These are phyloP conservation scores for Cephus cinctus DNA, from an alignment of 1,140 invertebrate genomes.

Conservation along the genomic window DNA sequence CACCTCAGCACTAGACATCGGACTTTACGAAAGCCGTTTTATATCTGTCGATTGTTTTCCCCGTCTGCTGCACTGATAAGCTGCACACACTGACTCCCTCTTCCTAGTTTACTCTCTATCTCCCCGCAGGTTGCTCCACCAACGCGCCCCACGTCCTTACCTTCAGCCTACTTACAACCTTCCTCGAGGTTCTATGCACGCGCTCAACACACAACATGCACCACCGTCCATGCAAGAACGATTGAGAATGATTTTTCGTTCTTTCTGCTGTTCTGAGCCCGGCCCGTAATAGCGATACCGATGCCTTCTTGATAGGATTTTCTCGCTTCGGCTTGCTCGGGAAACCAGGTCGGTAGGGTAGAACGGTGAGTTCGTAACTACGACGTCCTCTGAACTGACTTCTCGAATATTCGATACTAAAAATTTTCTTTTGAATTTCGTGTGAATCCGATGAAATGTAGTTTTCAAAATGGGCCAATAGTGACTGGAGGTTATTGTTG, in stretches of 20 bases:
- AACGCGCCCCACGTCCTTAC: background rate
- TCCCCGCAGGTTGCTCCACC: background rate
- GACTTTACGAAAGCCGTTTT: conserved; percentile 56
- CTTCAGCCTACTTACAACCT: background rate
- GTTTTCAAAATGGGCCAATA: no score
- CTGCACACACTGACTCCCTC: background rate
- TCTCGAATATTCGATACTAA: no score
- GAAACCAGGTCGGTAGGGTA: no score
- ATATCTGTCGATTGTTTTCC: conserved; percentile 1
- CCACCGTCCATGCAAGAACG: conserved; percentile 1
- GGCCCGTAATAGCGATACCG: background rate
- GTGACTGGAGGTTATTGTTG: no score
- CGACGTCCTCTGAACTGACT: no score
- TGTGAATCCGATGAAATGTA: no score
- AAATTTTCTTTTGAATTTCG: no score
- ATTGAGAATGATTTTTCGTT: conserved; percentile 5
- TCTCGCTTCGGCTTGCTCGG: no score
- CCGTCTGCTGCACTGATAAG: background rate
- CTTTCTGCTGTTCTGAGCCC: background rate
- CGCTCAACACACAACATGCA: background rate
- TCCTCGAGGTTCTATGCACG: background rate
- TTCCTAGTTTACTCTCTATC: background rate
- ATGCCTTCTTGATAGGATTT: background rate
- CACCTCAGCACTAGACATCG: conserved; percentile 86
- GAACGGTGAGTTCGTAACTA: no score